These are phyloP conservation scores for Istiophorus platypterus DNA, from an alignment of 2,113 vertebrate genomes.

Conservation along the genomic window DNA sequence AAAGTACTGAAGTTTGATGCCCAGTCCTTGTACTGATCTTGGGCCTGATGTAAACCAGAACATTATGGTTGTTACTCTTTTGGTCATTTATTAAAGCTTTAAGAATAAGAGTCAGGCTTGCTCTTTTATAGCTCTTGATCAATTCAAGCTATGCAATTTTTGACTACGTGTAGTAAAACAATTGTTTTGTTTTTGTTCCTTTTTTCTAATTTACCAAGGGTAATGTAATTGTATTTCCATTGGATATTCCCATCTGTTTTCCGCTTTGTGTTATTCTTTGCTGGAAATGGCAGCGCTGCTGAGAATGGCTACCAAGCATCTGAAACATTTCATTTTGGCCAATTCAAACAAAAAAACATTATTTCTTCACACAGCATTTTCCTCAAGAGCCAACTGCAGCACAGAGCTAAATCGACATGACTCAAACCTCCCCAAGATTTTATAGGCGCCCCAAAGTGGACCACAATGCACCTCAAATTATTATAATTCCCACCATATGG, in stretches of 20 bases:
- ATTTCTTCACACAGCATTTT: constrained; percentile 53
- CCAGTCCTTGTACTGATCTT: not conserved
- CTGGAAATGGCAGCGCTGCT: constrained; percentile 35
- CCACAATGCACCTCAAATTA: constrained; percentile 75
- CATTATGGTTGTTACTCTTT: not conserved
- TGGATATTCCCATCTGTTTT: constrained; percentile 19
- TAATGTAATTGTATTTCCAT: constrained; percentile 14
- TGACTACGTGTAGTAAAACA: constrained; percentile 20
- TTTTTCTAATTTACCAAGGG: constrained; percentile 11
- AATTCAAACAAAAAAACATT: constrained; percentile 5
- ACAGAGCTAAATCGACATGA: constrained; percentile 24
- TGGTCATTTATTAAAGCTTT: not conserved
- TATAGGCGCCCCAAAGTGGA: constrained; percentile 58
- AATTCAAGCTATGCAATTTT: constrained; percentile 2
- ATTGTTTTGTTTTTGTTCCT: not conserved
- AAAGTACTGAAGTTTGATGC: not conserved
- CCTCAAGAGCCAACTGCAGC: constrained; percentile 37
- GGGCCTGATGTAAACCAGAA: not conserved
- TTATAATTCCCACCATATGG: constrained; percentile 81
- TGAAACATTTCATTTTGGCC: constrained; percentile 43
- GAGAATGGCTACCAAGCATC: constrained; percentile 55
- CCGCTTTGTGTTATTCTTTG: constrained; percentile 46
- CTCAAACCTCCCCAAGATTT: constrained; percentile 49
- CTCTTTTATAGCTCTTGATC: constrained; percentile 13
- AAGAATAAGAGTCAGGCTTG: not conserved